Evolutionary conservation across 2,888 invertebrate species (phyloP), one percentile per base, ranked within the genome.

Genomic region (Lepidocyrtoides sp.): DNA sequence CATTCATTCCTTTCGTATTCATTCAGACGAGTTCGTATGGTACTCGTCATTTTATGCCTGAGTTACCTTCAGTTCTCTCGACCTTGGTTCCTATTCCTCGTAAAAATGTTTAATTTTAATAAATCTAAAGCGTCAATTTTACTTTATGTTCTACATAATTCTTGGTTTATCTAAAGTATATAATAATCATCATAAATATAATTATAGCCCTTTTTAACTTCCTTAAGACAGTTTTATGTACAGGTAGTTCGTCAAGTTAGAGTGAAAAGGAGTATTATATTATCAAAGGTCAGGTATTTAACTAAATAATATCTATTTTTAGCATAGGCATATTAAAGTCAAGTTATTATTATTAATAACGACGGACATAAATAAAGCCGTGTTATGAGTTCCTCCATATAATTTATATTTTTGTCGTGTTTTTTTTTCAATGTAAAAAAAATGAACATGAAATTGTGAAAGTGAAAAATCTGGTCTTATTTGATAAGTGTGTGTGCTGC

Each of bases 171-270:
- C 72, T 14, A 41, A 41, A 72, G 12, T 8, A 75, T 3, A 23
- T 48, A 48, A 48, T 48, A 48, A 5, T 12, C 17, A 48, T n/a
- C 20, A 36, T 36, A 69, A 51, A 48, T 75, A 75, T 75, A 75
- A 44, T 48, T 75, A 26, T 26, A 44, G 44, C 17, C 72, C 20
- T 41, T 12, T 14, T 26, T 12, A 75, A 75, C 75, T 75, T 75
- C 75, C 75, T 75, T 41, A 26, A 75, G 23, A 48, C 75, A 75
- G 48, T 75, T 75, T 48, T 63, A n/a, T n/a, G n/a, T 75, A 75
- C 48, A 23, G 48, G 32, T 23, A 44, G 36, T 36, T 36, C 7
- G n/a, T n/a, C n/a, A n/a, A n/a, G n/a, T n/a, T n/a, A n/a, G 12
- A 54, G 51, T 10, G 7, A 26, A 60, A 12, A 0, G 23, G 23